phyloP scores from a whole-genome alignment of 2,797 vertebrate species.

The Myotis findleyi region DNA sequence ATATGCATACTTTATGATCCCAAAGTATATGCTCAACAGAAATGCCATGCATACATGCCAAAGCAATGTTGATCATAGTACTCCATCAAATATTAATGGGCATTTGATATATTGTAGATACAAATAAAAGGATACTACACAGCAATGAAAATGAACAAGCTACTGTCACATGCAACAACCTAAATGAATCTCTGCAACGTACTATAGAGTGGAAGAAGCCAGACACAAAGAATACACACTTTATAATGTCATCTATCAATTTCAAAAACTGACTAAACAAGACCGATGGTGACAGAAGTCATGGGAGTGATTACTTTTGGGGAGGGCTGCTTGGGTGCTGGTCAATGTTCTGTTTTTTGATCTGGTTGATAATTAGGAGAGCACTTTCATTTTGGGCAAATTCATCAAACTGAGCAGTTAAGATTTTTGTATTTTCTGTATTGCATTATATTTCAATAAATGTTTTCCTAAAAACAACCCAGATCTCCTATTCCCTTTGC shows the following conservation, averaged over 20 bases:
- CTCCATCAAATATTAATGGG: neutral
- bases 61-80: neutral
- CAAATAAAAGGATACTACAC: neutral
- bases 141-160: neutral
- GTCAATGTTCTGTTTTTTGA: neutral
- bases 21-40: neutral
- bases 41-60: neutral
- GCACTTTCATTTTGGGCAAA: neutral
- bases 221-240: neutral
- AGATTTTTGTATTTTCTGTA: neutral
- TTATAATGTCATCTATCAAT: neutral
- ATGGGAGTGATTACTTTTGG: neutral
- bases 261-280: neutral
- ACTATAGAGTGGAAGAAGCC: neutral
- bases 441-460: neutral
- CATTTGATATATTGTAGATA: neutral
- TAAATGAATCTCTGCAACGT: neutral
- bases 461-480: neutral
- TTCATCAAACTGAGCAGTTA: neutral
- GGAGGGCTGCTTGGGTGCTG: neutral
- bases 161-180: no score
- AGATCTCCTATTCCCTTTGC: neutral
- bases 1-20: neutral
- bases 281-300: neutral
- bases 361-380: neutral